A percentile compares a stretch with the other conserved stretches of the same genome.
These are phyloP conservation scores for Lycaon pictus DNA, from an alignment of 2,113 vertebrate genomes.

Conservation along the genomic window DNA sequence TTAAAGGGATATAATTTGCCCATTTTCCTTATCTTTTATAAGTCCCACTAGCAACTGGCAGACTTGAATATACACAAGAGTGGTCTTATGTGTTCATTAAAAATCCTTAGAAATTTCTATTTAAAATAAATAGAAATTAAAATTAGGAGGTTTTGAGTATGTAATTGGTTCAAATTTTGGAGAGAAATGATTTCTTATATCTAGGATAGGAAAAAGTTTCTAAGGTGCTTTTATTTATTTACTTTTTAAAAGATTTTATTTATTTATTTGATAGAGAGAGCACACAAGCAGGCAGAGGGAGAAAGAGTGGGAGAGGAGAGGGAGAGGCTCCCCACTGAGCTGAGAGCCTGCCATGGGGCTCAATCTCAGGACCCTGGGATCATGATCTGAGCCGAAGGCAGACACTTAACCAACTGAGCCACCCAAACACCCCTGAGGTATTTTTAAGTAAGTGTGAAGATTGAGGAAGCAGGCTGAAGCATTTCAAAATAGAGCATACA, in stretches of 20 bases:
- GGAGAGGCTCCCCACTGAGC: too few relatives aligned
- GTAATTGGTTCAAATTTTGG: background rate
- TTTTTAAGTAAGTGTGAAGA: constrained; percentile 22
- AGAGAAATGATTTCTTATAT: constrained; percentile 4
- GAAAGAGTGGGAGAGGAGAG: too few relatives aligned
- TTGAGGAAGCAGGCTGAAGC: background rate
- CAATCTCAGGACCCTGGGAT: too few relatives aligned
- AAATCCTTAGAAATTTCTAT: background rate
- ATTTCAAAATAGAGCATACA: background rate
- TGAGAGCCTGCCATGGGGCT: too few relatives aligned
- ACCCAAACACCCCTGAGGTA: background rate
- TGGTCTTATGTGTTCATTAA: background rate
- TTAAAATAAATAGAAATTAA: background rate
- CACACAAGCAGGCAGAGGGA: too few relatives aligned
- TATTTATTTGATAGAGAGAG: too few relatives aligned
- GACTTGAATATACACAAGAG: background rate
- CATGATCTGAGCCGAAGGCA: too few relatives aligned
- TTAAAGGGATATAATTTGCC: background rate
- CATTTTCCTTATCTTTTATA: background rate
- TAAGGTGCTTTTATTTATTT: background rate
- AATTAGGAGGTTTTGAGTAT: background rate
- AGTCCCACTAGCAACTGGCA: background rate
- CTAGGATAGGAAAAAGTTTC: background rate
- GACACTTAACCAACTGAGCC: too few relatives aligned
- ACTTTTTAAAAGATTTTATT: too few relatives aligned